Base-by-base conservation (phyloP, 2,888 invertebrate species). In the Synanthedon andrenaeformis region DNA sequence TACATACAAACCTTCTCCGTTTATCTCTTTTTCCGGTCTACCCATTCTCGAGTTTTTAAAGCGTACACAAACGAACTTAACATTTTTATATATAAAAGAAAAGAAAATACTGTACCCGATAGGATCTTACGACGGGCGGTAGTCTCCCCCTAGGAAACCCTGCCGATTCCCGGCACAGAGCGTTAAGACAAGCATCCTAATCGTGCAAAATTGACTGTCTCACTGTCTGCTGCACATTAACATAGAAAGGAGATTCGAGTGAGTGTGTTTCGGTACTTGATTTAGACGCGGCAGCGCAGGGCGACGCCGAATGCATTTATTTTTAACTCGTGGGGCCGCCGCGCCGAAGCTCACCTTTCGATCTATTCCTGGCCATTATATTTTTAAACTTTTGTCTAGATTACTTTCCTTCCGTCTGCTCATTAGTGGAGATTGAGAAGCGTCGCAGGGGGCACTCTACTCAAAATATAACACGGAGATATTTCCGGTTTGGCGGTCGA, bases 361-460 rank as follows among this genome's bases (percentile, higher is more conserved):
- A 72, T 82, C 83, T 86, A 86, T 86, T 87, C 73, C 73, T 75
- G 77, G 70, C 72, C 56, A 63, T 58, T 64, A 79, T 85, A 83
- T 82, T 83, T 82, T 80, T 85, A 85, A 81, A 85, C 84, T 81
- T 85, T 84, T 86, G 85, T 86, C 85, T 86, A 82, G 84, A 86
- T 85, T 75, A 81, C 84, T 83, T 82, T 83, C 80, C 84, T 82
- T 83, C 80, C 84, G 81, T 75, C 77, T 80, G 76, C 84, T 85
- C 83, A 86, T 86, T 85, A 85, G 82, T 77, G 82, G 79, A 82
- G 84, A 85, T 84, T 82, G 80, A 85, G 79, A 78, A 70, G 84
- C 86, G 77, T 82, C 85, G 85, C 86, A 83, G 86, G 87, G 86
- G 86, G 86, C 81, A 80, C 79, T 74, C 66, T 62, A 59, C 75